Conservation (phyloP, 92 coral and sea anemone genomes). For the Diadumene lineata region DNA sequence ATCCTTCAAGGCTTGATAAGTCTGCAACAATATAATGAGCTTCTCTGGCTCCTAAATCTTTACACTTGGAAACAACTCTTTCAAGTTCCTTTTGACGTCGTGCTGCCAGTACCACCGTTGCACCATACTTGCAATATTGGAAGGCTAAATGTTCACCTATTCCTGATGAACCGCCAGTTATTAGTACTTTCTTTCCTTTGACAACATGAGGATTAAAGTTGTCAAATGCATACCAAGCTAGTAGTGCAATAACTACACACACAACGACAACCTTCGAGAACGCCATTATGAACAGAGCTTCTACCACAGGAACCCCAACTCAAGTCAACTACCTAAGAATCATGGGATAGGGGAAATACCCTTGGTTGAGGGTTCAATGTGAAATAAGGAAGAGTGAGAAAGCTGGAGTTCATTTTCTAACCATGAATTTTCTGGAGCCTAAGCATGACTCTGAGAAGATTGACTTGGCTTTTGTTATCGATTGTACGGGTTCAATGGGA, state of each 20-base stretch:
- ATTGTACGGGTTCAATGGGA: constrained; percentile 98
- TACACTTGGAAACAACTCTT: constrained; percentile 65
- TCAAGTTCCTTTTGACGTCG: constrained; percentile 64
- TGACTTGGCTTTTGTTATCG: constrained; percentile 87
- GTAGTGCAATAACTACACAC: background rate
- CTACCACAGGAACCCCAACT: background rate
- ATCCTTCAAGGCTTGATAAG: constrained; percentile 70
- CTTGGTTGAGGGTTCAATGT: background rate
- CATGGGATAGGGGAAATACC: constrained; percentile 29
- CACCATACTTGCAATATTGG: constrained; percentile 70
- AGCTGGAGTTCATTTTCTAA: background rate
- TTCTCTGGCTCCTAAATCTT: constrained; percentile 65
- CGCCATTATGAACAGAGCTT: background rate
- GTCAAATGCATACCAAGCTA: constrained; percentile 60
- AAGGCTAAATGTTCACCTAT: constrained; percentile 88
- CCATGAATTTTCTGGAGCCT: constrained; percentile 69
- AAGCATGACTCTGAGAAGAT: constrained; percentile 86
- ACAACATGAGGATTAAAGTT: constrained; percentile 56
- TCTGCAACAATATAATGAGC: constrained; percentile 75
- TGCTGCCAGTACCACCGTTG: constrained; percentile 72
- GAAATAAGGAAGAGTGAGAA: background rate
- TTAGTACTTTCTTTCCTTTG: constrained; percentile 65
- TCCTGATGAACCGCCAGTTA: constrained; percentile 86
- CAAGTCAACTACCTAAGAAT: too few species aligned
- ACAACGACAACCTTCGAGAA: background rate